These are phyloP conservation scores for Dichetophora obliterata DNA, from an alignment of 2,888 invertebrate genomes.

Conservation along the genomic window DNA sequence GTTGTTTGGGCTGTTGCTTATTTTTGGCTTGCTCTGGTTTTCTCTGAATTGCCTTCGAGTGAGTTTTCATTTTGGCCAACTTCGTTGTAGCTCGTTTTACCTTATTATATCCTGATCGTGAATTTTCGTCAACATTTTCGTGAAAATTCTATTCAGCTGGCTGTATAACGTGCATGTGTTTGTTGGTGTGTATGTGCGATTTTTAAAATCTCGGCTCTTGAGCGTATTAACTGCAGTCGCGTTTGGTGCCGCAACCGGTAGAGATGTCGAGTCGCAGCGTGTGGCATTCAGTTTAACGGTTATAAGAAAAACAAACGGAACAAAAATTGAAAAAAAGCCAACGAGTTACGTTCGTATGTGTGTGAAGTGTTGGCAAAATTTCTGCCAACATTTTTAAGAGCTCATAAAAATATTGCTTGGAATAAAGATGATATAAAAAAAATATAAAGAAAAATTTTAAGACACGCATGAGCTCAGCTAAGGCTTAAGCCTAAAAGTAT, in stretches of 20 bases:
- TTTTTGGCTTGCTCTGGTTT: constrained; percentile 25
- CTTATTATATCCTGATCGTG: constrained; percentile 11
- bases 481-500: neutral
- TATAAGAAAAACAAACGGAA: neutral
- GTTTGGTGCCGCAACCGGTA: constrained; percentile 68
- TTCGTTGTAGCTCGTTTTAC: neutral
- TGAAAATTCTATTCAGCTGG: constrained; percentile 6
- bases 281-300: neutral
- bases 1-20: constrained; percentile 54
- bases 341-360: constrained; percentile 5
- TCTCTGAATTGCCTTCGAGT: neutral
- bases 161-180: neutral
- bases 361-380: neutral
- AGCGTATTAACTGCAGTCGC: constrained; percentile 69
- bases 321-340: neutral
- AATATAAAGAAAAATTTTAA: neutral
- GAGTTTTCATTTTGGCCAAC: neutral
- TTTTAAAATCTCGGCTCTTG: constrained; percentile 40
- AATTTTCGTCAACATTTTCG: constrained; percentile 3
- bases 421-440: neutral
- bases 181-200: constrained; percentile 15
- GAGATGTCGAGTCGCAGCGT: constrained; percentile 53
- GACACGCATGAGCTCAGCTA: neutral
- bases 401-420: constrained; percentile 2
- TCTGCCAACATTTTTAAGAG: neutral